Evolutionary conservation across 2,888 invertebrate species (phyloP), one percentile per base, ranked within the genome.

Genomic region (Aporophyla nigra): DNA sequence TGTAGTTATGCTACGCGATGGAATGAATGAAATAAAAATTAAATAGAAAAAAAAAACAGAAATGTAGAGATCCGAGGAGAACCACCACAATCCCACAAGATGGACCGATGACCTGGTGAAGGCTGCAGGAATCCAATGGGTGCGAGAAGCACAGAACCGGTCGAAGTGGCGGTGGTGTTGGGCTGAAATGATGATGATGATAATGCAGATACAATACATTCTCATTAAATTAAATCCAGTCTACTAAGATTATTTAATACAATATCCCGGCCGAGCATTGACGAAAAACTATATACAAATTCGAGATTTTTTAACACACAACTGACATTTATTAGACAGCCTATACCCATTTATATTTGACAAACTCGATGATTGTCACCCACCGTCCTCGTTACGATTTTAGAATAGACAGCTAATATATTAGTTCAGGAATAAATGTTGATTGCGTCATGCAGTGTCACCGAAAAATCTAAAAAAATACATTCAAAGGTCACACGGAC

Each of bases 401-500:
- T 78, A 84, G 80, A 88, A 75, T 63, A 79, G 82, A 88, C 80
- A 80, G 67, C 66, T 76, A 65, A 86, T 80, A 82, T 83, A 86
- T 87, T 71, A 58, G 69, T 74, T 72, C 83, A 78, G 65, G 73
- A 85, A 85, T 87, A 85, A 78, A 85, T 72, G 72, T 58, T 53
- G 76, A 80, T 76, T 72, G 79, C 82, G 83, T 89, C 85, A 86
- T 71, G 40, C 82, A 46, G 81, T 84, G 87, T 86, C 86, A 87
- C 59, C 63, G 69, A 74, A 78, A 78, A 80, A 71, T 85, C 83
- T 80, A 88, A 86, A 89, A 89, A 76, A 85, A 86, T 83, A 59
- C 67, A 80, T 76, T 14, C 66, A 78, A 88, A 91, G 92, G 90
- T 89, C 90, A 83, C 7, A 12, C 74, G 81, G 87, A 83, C 91